Evolutionary conservation across 2,113 vertebrate genomes (phyloP), one percentile per base, ranked within the genome.

Genomic region (Rostratula benghalensis): DNA sequence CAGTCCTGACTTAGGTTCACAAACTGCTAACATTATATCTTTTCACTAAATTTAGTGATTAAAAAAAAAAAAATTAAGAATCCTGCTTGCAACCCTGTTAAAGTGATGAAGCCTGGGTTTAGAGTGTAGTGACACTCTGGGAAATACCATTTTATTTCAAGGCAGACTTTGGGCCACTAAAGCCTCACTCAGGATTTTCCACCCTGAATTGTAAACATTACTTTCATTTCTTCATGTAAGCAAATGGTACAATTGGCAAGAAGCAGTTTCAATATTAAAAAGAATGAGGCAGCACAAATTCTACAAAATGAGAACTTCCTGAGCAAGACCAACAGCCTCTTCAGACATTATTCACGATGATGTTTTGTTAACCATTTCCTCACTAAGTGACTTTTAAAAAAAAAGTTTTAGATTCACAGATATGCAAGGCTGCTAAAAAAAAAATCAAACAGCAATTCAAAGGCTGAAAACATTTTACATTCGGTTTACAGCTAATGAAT

Each of bases 201-300:
- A 73, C 31, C 18, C 61, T 78, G 51, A 90, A 51, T 6, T 67
- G 43, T 57, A 85, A 94, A 85, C 41, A 80, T 11, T 27, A 60
- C 76, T 93, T 86, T 84, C n/a, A 90, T 79, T 87, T 92, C 85
- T 75, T 93, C 63, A 75, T 43, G 25, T 24, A 83, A 56, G 50
- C 20, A 41, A 71, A 4, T 74, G 68, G 37, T 69, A 41, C 53
- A 56, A 83, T 54, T 69, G 54, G 37, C 30, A 91, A 96, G 81
- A 54, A 87, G 41, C 25, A 87, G 79, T 95, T 98, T 96, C 93
- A 96, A 27, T 94, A 96, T 95, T 84, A 96, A 77, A 96, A 97
- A 96, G 94, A 97, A 85, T 96, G 79, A 96, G 75, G 77, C 84
- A 97, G 88, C 96, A 97, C 39, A 97, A 95, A 97, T 82, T 94